Evolutionary conservation across 2,113 vertebrate species (phyloP).

Genomic region (Ciconia stormi): DNA sequence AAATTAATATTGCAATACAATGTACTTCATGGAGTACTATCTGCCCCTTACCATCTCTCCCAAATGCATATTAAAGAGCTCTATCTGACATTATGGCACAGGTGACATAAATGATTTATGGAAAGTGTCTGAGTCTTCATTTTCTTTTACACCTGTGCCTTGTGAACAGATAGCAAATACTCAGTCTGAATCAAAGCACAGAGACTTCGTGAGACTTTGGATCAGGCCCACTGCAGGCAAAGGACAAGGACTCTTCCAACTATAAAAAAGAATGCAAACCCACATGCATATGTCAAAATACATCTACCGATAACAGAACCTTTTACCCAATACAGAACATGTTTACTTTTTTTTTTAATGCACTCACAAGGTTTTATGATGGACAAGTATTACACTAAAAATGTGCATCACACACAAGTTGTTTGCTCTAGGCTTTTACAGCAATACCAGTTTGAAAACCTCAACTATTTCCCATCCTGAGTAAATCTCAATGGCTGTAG

Average conservation of each 20-base stretch:
- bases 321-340: background rate
- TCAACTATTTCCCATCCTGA: background rate
- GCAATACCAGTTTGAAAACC: background rate
- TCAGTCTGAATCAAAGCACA: background rate
- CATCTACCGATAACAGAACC: background rate
- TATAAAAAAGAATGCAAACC: background rate
- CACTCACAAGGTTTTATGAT: background rate
- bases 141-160: background rate
- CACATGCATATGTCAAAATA: background rate
- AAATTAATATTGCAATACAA: background rate
- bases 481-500: background rate
- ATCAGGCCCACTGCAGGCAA: background rate
- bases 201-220: background rate
- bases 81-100: background rate
- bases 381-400: background rate
- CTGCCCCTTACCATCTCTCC: background rate
- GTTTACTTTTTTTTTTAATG: background rate
- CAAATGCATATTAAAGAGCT: background rate
- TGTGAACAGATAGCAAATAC: background rate
- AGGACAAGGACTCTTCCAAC: background rate
- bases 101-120: slow-evolving; percentile 2
- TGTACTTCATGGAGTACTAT: background rate
- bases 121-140: background rate
- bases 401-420: background rate
- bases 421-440: background rate